phyloP scores from a whole-genome alignment of 2,888 invertebrate genomes.

The Epinotia ramella region DNA sequence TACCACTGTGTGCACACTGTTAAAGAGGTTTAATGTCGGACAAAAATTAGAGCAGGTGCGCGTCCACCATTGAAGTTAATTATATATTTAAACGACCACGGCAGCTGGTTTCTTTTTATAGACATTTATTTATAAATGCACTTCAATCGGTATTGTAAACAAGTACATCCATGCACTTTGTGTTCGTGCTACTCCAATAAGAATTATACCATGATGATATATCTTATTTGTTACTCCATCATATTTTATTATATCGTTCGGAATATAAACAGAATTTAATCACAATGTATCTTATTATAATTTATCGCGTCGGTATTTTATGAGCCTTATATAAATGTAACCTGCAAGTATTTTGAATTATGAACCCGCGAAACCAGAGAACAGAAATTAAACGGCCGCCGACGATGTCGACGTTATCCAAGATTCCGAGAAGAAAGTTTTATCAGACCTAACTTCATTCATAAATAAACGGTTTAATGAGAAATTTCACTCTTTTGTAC shows the following conservation, averaged over 20 bases:
- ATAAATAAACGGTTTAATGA: constrained; percentile 44
- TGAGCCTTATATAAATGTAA: constrained; percentile 23
- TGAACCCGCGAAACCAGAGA: constrained; percentile 32
- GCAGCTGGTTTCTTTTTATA: constrained; percentile 59
- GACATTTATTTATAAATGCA: constrained; percentile 50
- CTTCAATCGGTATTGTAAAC: constrained; percentile 18
- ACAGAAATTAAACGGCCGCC: constrained; percentile 39
- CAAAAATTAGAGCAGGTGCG: constrained; percentile 60
- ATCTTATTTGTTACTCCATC: neutral
- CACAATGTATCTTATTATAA: neutral
- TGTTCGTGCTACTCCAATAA: constrained; percentile 4
- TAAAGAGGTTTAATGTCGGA: constrained; percentile 51
- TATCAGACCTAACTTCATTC: constrained; percentile 42
- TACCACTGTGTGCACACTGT: constrained; percentile 47
- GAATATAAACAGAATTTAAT: neutral
- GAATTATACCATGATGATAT: neutral
- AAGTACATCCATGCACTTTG: constrained; percentile 12
- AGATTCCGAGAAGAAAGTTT: constrained; percentile 40
- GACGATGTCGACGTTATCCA: constrained; percentile 35
- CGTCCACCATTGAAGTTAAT: constrained; percentile 55
- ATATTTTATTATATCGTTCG: neutral
- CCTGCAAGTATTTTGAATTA: constrained; percentile 32
- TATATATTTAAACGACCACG: constrained; percentile 58
- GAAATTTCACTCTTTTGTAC: constrained; percentile 45
- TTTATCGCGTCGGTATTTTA: constrained; percentile 2